Conservation (phyloP, 2,888 invertebrate genomes). For the Drosophila heteroneura region DNA sequence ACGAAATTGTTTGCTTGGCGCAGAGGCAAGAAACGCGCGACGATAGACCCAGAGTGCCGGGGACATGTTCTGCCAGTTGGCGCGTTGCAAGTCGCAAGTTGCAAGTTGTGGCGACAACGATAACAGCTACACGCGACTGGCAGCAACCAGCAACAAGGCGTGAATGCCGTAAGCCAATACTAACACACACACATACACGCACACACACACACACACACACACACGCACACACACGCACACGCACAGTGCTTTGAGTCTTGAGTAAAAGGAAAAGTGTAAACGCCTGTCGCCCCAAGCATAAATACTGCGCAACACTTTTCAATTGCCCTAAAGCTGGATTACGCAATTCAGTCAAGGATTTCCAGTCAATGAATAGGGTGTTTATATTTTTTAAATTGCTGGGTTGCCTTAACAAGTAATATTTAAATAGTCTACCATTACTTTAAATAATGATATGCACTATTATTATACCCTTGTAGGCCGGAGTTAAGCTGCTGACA, state of each 20-base stretch:
- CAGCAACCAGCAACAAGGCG: slow-evolving; percentile 63
- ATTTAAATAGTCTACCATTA: neutral
- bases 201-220: neutral
- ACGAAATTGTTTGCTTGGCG: slow-evolving; percentile 65
- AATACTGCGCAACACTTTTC: slow-evolving; percentile 1
- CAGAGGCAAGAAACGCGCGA: slow-evolving; percentile 37
- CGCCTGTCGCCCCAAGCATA: slow-evolving; percentile 8
- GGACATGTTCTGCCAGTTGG: slow-evolving; percentile 71
- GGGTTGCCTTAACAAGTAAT: too few species aligned
- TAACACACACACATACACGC: neutral
- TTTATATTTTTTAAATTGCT: neutral
- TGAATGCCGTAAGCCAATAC: slow-evolving; percentile 73
- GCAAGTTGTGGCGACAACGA: slow-evolving; percentile 60
- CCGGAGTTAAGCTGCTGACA: neutral
- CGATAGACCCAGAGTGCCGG: slow-evolving; percentile 38
- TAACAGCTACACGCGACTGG: slow-evolving; percentile 58
- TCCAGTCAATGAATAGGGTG: neutral
- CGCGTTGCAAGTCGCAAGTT: slow-evolving; percentile 26
- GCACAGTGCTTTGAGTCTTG: slow-evolving; percentile 41
- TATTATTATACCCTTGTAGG: neutral
- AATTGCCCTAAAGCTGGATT: slow-evolving; percentile 2
- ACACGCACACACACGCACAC: slow-evolving; percentile 18
- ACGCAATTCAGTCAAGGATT: slow-evolving; percentile 9
- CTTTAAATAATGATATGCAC: neutral
- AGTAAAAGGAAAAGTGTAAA: slow-evolving; percentile 46